A percentile compares a stretch with the other conserved stretches of the same genome.
Conservation (phyloP, 2,797 vertebrate species). For the Huso huso region DNA sequence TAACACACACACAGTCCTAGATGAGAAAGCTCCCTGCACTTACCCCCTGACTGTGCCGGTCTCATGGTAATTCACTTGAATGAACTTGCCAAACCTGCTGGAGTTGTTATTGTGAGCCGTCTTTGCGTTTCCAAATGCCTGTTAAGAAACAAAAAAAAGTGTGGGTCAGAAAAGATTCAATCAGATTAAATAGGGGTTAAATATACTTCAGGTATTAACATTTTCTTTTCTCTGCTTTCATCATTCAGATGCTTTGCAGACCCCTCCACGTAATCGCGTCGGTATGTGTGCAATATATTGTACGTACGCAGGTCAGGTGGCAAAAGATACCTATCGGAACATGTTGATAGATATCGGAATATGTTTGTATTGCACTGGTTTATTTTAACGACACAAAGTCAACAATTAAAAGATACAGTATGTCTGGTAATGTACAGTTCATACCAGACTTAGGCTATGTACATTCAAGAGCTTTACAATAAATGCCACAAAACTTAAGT, state of each 20-base stretch:
- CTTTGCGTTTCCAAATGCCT: slow-evolving; percentile 76
- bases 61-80: slow-evolving; percentile 98
- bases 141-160: no score
- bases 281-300: neutral
- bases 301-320: neutral
- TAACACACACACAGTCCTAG: no score
- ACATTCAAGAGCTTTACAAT: no score
- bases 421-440: no score
- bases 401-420: no score
- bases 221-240: neutral
- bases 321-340: neutral
- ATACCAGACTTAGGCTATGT: no score
- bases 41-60: slow-evolving; percentile 93
- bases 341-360: no score
- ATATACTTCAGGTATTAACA: neutral
- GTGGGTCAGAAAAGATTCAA: no score
- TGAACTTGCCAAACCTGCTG: slow-evolving; percentile 97
- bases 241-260: neutral
- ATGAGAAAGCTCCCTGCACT: slow-evolving; percentile 33
- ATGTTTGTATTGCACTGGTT: no score
- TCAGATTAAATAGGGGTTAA: slow-evolving; percentile 9
- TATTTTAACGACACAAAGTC: no score
- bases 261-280: neutral
- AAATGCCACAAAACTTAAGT: no score
- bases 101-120: slow-evolving; percentile 98